phyloP scores from a whole-genome alignment of 2,888 invertebrate species.

The Thereva unica region DNA sequence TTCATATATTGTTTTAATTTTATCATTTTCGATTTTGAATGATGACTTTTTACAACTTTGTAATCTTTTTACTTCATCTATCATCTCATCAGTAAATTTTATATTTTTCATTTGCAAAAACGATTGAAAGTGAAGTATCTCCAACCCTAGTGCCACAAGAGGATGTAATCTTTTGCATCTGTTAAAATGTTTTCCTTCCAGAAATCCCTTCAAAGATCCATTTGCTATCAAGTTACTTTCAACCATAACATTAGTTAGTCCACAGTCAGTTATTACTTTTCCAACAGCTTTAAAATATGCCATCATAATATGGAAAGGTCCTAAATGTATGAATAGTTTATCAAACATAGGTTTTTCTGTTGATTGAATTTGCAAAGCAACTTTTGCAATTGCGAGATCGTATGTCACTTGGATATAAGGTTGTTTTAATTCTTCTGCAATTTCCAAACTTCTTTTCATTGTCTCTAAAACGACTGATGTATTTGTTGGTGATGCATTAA shows the following conservation, averaged over 20 bases:
- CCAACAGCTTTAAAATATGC: constrained; percentile 8
- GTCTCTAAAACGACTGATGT: too few relatives aligned
- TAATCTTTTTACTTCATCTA: not conserved
- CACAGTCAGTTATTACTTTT: constrained; percentile 22
- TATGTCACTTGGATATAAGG: constrained; percentile 4
- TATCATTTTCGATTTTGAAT: constrained; percentile 9
- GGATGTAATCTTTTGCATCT: constrained; percentile 9
- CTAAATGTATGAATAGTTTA: constrained; percentile 11
- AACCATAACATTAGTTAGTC: constrained; percentile 35
- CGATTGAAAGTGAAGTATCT: not conserved
- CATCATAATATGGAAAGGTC: constrained; percentile 11
- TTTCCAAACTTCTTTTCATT: too few relatives aligned
- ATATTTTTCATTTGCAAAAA: not conserved
- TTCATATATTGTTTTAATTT: not conserved
- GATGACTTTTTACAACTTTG: not conserved
- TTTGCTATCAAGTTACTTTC: constrained; percentile 7
- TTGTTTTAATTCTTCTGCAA: constrained; percentile 23
- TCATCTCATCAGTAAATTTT: not conserved
- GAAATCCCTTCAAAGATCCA: not conserved
- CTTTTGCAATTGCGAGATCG: not conserved
- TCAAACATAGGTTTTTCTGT: not conserved
- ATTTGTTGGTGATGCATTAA: too few relatives aligned
- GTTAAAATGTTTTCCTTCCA: constrained; percentile 11
- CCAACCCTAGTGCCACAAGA: not conserved
- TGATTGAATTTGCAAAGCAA: not conserved